Conservation (phyloP, 1,140 invertebrate species). For the Bombus vancouverensis region DNA sequence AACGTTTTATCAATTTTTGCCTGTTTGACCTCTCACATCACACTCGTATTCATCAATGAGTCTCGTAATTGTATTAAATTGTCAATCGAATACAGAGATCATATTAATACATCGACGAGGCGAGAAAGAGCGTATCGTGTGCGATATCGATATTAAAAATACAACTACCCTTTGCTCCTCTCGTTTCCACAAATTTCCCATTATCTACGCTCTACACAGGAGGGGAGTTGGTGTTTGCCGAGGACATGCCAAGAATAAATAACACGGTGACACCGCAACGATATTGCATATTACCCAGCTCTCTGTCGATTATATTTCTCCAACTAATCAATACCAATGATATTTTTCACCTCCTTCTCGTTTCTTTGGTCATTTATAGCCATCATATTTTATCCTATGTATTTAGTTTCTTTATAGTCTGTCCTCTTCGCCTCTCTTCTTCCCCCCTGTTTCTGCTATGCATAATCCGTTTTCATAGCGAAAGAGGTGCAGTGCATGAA, state of each 20-base stretch:
- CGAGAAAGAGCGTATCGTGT: neutral
- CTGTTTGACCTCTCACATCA: neutral
- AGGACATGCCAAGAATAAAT: constrained; percentile 39
- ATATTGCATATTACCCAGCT: neutral
- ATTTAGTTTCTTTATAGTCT: neutral
- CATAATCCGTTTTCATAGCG: constrained; percentile 4
- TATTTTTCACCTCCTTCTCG: neutral
- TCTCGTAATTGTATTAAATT: neutral
- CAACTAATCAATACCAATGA: neutral
- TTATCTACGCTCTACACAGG: neutral
- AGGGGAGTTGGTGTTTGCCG: neutral
- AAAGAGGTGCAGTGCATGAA: neutral
- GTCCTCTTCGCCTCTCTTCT: no score
- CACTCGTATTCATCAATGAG: neutral
- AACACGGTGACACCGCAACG: neutral
- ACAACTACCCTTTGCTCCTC: neutral
- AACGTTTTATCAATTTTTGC: neutral
- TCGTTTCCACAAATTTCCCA: neutral
- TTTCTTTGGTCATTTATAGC: neutral
- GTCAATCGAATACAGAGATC: neutral
- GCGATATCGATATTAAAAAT: neutral
- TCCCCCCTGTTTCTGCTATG: neutral
- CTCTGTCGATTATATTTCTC: neutral
- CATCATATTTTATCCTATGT: neutral
- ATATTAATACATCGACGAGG: neutral